A percentile compares a stretch with the other conserved stretches of the same genome.
phyloP scores from a whole-genome alignment of 1,140 invertebrate species.

The Apolygus lucorum region DNA sequence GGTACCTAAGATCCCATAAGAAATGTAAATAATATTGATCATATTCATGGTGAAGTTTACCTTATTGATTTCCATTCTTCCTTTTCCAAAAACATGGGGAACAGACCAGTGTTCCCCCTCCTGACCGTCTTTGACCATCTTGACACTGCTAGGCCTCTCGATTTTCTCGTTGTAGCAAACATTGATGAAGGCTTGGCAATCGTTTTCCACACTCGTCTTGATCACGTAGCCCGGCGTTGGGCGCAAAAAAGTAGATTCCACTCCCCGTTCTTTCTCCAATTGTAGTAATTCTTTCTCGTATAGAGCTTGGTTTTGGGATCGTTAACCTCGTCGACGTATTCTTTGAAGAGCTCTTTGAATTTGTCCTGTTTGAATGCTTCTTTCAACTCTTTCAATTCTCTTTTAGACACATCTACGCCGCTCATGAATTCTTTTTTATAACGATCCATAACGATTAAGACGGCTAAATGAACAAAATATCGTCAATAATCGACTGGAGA shows the following conservation, averaged over 20 bases:
- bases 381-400: constrained; percentile 67
- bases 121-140: constrained; percentile 48
- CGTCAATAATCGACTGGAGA: too few species aligned
- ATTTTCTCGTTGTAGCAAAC: constrained; percentile 71
- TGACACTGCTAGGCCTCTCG: constrained; percentile 55
- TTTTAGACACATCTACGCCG: constrained; percentile 64
- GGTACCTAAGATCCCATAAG: too few species aligned
- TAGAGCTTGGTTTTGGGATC: constrained; percentile 68
- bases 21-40: too few species aligned
- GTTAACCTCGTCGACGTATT: constrained; percentile 83
- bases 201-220: constrained; percentile 73
- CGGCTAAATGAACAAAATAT: too few species aligned
- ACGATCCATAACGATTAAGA: too few species aligned
- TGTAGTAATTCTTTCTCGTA: constrained; percentile 79
- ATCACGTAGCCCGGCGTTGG: constrained; percentile 80
- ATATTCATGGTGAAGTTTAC: too few species aligned
- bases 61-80: constrained; percentile 73
- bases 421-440: background rate
- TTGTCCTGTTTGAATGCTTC: constrained; percentile 78
- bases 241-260: constrained; percentile 80
- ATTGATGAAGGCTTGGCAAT: constrained; percentile 80
- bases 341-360: constrained; percentile 73
- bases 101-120: constrained; percentile 73
- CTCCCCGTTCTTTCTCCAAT: constrained; percentile 77
- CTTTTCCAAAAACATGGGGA: constrained; percentile 70